A percentile compares a stretch with the other conserved stretches of the same genome.
phyloP scores from a whole-genome alignment of 2,113 vertebrate species.

The Forbesichthys agassizii region DNA sequence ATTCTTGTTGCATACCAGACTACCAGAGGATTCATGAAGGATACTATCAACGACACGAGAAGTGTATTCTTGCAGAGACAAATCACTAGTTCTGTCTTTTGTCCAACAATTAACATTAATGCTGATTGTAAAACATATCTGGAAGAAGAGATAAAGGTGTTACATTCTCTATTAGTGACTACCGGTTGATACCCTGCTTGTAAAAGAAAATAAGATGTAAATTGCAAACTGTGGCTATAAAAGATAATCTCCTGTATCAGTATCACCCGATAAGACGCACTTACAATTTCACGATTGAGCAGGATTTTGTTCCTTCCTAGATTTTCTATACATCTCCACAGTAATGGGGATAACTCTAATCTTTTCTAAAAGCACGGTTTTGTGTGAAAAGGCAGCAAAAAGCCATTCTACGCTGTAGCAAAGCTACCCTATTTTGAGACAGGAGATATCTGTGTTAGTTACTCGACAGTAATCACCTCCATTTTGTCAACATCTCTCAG shows the following conservation, averaged over 20 bases:
- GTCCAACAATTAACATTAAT: constrained; percentile 25
- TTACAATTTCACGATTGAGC: constrained; percentile 3
- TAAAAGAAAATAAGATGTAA: background rate
- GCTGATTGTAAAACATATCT: constrained; percentile 44
- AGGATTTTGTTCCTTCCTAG: constrained; percentile 14
- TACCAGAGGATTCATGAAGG: constrained; percentile 6
- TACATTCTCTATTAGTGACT: constrained; percentile 1
- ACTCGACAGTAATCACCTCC: background rate
- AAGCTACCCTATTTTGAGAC: constrained; percentile 33
- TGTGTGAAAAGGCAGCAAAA: constrained; percentile 8
- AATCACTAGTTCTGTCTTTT: constrained; percentile 11
- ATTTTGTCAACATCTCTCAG: constrained; percentile 16
- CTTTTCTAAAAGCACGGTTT: constrained; percentile 19
- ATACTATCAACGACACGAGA: constrained; percentile 29
- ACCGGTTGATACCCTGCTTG: background rate
- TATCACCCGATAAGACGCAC: constrained; percentile 12
- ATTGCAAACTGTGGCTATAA: constrained; percentile 22
- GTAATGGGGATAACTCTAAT: constrained; percentile 25
- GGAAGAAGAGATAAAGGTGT: constrained; percentile 34
- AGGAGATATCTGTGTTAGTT: constrained; percentile 10
- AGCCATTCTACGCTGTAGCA: constrained; percentile 16
- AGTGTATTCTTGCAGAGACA: constrained; percentile 33
- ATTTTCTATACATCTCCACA: constrained; percentile 2
- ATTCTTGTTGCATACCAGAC: constrained; percentile 9
- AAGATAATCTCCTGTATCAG: constrained; percentile 31